Percentiles rank a stretch among this genome's conserved stretches.
Conservation (phyloP, 2,113 vertebrate genomes). For the Hypanus sabinus region DNA sequence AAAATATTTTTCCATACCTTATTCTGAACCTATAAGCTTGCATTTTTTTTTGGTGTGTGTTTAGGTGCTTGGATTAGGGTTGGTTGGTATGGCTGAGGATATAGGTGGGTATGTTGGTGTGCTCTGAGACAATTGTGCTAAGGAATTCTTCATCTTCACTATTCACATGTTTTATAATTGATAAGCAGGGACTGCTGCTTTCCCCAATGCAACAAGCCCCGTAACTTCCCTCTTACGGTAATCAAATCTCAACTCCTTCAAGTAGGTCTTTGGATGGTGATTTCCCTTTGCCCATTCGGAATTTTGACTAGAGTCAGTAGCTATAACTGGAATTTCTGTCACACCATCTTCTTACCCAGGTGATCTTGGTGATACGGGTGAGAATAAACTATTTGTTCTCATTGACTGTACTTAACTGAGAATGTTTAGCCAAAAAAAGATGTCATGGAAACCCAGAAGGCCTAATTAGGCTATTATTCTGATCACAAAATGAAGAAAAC, state of each 20-base stretch:
- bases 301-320: neutral
- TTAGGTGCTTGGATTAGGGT: too few species aligned
- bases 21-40: too few species aligned
- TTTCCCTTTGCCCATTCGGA: neutral
- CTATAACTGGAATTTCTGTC: neutral
- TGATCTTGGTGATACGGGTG: neutral
- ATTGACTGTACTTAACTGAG: neutral
- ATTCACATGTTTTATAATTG: neutral
- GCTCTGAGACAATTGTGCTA: neutral
- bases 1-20: neutral
- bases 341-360: too few species aligned
- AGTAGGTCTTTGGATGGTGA: neutral
- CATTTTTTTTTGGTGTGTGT: too few species aligned
- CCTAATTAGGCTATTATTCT: neutral
- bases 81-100: too few species aligned
- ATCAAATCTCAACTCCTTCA: neutral
- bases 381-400: neutral
- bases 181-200: neutral
- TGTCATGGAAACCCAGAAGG: slow-evolving; percentile 14
- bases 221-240: neutral
- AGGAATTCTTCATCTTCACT: neutral
- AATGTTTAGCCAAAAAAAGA: slow-evolving; percentile 5
- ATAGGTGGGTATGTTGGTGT: too few species aligned
- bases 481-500: slow-evolving; percentile 27
- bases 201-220: neutral